phyloP scores from a whole-genome alignment of 1,140 invertebrate species.

The Lasaia peninsularis region DNA sequence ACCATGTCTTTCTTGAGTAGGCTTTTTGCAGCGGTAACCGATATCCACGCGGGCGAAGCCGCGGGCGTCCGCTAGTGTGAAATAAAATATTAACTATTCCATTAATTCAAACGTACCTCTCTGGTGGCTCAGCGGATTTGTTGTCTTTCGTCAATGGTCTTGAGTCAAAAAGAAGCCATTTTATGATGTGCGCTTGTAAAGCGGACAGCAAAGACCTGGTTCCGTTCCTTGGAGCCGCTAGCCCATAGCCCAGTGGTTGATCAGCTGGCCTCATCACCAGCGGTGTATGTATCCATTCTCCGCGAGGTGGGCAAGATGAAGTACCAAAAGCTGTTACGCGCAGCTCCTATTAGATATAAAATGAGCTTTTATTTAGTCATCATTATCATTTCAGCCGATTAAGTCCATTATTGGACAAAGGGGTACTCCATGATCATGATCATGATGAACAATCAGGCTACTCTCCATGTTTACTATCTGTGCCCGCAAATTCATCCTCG shows the following conservation, averaged over 20 bases:
- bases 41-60: too few species aligned
- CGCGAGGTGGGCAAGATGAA: constrained; percentile 78
- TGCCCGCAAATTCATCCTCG: too few species aligned
- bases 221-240: constrained; percentile 80
- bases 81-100: too few species aligned
- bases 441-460: too few species aligned
- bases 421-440: too few species aligned
- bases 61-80: too few species aligned
- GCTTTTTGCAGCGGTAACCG: too few species aligned
- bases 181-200: constrained; percentile 82
- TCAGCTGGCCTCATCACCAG: constrained; percentile 78
- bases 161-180: constrained; percentile 83
- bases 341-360: constrained; percentile 77
- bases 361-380: too few species aligned
- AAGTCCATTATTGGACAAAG: too few species aligned
- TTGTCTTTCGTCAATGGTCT: constrained; percentile 72
- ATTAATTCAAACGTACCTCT: constrained; percentile 63
- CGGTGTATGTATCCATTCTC: constrained; percentile 81
- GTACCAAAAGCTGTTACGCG: constrained; percentile 79
- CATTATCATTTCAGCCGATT: too few species aligned
- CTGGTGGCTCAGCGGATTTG: constrained; percentile 63
- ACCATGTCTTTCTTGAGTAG: too few species aligned
- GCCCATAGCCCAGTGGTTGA: constrained; percentile 78
- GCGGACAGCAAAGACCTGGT: constrained; percentile 81
- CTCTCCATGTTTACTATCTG: too few species aligned